phyloP scores from a whole-genome alignment of 37 sponge, comb jelly and placozoan species.

The Corticium candelabrum region DNA sequence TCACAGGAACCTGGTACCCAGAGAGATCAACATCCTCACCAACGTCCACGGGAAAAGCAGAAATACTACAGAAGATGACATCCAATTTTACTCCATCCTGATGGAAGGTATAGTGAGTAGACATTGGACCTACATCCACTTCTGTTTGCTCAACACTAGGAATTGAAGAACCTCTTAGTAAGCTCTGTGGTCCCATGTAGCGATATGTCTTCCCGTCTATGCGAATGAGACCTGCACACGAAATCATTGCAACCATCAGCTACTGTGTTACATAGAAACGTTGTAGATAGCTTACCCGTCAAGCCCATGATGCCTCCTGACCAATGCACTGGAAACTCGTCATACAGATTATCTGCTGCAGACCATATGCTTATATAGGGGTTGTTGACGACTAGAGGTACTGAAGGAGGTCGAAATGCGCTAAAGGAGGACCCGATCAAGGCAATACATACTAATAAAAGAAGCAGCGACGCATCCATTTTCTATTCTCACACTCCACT shows the following conservation, averaged over 20 bases:
- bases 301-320: too few relatives aligned
- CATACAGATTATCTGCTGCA: constrained; percentile 38
- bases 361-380: constrained; percentile 73
- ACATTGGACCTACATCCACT: constrained; percentile 45
- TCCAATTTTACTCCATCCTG: constrained; percentile 31
- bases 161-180: background rate
- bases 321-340: constrained; percentile 41
- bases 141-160: background rate
- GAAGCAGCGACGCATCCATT: constrained; percentile 9
- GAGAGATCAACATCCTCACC: too few relatives aligned
- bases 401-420: constrained; percentile 67
- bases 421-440: too few relatives aligned
- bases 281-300: too few relatives aligned
- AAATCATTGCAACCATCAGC: too few relatives aligned
- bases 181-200: too few relatives aligned
- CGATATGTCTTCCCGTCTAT: too few relatives aligned
- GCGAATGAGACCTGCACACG: too few relatives aligned
- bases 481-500: too few relatives aligned
- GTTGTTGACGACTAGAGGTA: constrained; percentile 56
- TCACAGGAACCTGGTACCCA: constrained; percentile 12
- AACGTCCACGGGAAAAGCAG: background rate
- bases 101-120: constrained; percentile 46
- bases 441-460: constrained; percentile 31
- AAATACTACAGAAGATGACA: constrained; percentile 37
- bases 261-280: too few relatives aligned